These are phyloP conservation scores for Scaptomyza caliginosa DNA, from an alignment of 2,888 invertebrate species.

Conservation along the genomic window DNA sequence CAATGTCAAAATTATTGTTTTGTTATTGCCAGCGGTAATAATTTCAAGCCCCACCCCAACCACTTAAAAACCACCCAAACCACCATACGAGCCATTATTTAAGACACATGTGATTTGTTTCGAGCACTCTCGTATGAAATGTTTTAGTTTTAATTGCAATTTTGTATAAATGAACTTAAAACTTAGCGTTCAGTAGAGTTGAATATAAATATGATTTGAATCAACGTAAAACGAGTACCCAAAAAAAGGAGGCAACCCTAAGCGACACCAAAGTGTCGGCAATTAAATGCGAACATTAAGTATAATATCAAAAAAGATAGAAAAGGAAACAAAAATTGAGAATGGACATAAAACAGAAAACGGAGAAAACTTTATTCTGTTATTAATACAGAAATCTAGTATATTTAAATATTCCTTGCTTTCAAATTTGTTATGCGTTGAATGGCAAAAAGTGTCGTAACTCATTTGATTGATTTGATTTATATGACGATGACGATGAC, in stretches of 20 bases:
- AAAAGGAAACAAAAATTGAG: too few relatives aligned
- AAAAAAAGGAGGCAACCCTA: too few relatives aligned
- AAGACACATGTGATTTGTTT: constrained; percentile 17
- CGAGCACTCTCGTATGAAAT: constrained; percentile 25
- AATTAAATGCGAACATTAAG: too few relatives aligned
- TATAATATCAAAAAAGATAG: too few relatives aligned
- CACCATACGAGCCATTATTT: neutral
- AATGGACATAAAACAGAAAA: too few relatives aligned
- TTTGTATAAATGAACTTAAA: constrained; percentile 2
- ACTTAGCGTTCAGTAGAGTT: neutral
- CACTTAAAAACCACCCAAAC: neutral
- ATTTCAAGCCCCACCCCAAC: too few relatives aligned
- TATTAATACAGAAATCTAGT: neutral
- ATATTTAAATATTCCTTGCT: too few relatives aligned
- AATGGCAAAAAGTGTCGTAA: constrained; percentile 25
- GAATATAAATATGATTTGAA: neutral
- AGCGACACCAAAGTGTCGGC: too few relatives aligned
- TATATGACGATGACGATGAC: constrained; percentile 13
- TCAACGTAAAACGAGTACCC: too few relatives aligned
- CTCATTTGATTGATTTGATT: constrained; percentile 34
- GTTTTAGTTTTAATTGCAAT: constrained; percentile 43
- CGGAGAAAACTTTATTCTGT: too few relatives aligned
- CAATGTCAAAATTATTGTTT: constrained; percentile 77
- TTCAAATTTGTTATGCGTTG: neutral
- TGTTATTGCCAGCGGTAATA: constrained; percentile 53